phyloP scores from a whole-genome alignment of 2,888 invertebrate genomes.

The Macropis europaea region DNA sequence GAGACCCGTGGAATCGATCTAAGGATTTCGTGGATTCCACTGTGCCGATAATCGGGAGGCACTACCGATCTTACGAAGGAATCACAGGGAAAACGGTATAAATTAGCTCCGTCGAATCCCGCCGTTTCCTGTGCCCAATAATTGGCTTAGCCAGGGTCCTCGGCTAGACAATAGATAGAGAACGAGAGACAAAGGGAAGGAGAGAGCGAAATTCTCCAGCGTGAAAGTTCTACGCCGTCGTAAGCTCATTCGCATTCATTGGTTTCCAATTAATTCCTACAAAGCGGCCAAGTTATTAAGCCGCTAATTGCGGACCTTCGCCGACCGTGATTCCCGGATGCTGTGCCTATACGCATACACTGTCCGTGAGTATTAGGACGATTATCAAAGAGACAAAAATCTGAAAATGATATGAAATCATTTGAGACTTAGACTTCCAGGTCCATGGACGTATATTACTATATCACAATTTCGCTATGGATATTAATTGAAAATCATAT shows the following conservation, averaged over 20 bases:
- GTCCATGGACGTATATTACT: too few relatives aligned
- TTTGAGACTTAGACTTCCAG: too few relatives aligned
- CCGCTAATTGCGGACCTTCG: conserved; percentile 70
- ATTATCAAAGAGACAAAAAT: too few relatives aligned
- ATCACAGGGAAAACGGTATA: conserved; percentile 56
- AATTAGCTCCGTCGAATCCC: conserved; percentile 69
- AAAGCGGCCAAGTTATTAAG: conserved; percentile 73
- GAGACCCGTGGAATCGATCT: conserved; percentile 1
- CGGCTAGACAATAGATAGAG: conserved; percentile 67
- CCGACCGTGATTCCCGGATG: conserved; percentile 26
- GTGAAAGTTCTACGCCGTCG: conserved; percentile 64
- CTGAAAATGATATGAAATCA: too few relatives aligned
- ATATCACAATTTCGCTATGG: too few relatives aligned
- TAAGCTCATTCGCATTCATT: conserved; percentile 76
- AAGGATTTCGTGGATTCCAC: conserved; percentile 10
- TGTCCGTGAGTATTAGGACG: background rate
- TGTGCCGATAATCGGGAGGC: conserved; percentile 38
- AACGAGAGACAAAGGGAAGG: background rate
- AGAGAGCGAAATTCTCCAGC: conserved; percentile 49
- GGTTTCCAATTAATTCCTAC: conserved; percentile 76
- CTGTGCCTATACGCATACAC: background rate
- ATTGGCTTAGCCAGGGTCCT: conserved; percentile 71
- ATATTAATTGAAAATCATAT: too few relatives aligned
- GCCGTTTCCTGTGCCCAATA: conserved; percentile 69
- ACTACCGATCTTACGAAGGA: conserved; percentile 32